These are phyloP conservation scores for Zele albiditarsus DNA, from an alignment of 2,888 invertebrate genomes.

Conservation along the genomic window DNA sequence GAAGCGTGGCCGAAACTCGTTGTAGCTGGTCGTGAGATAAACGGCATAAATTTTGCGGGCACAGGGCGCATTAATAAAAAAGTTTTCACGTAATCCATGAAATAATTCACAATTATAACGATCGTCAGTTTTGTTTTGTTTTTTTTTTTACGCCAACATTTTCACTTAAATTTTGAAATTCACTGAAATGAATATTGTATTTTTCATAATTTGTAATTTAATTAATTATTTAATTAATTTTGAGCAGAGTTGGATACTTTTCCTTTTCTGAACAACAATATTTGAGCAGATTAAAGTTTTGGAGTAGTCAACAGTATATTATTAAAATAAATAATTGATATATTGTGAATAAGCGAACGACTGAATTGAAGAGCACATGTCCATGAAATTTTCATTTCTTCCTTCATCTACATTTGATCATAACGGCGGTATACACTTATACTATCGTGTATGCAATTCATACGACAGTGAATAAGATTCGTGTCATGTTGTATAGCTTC, in stretches of 20 bases:
- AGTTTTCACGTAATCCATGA: constrained; percentile 25
- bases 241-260: too few species aligned
- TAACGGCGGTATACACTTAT: neutral
- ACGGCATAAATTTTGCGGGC: constrained; percentile 29
- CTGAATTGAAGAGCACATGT: too few species aligned
- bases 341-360: too few species aligned
- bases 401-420: neutral
- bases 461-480: constrained; percentile 28
- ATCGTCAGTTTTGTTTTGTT: neutral
- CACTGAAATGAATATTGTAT: neutral
- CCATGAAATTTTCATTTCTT: too few species aligned
- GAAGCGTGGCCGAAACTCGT: constrained; percentile 25
- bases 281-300: too few species aligned
- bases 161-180: neutral
- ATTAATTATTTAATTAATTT: too few species aligned
- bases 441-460: constrained; percentile 37
- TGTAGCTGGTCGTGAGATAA: constrained; percentile 33
- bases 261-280: too few species aligned
- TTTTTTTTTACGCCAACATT: neutral
- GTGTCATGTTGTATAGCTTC: constrained; percentile 34
- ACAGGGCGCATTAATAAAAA: constrained; percentile 30
- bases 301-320: too few species aligned
- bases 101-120: constrained; percentile 27
- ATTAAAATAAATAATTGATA: too few species aligned
- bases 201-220: too few species aligned